Conservation (phyloP, 2,888 invertebrate species). For the Drosophila paramelanica region DNA sequence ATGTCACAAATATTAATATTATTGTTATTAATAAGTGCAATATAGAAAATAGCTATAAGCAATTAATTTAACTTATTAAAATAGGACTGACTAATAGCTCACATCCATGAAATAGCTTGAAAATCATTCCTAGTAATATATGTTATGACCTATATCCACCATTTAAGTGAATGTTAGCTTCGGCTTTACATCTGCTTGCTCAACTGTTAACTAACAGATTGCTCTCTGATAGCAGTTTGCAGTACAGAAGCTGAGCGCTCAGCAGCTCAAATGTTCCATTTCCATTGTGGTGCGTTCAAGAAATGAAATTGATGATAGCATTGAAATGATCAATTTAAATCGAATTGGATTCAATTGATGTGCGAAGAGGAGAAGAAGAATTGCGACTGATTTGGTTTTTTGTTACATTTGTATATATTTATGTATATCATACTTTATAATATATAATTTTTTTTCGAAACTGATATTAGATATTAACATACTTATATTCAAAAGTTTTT, state of each 20-base stretch:
- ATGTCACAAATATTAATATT: neutral
- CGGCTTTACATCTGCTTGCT: neutral
- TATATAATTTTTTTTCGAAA: too few relatives aligned
- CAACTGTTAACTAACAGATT: slow-evolving; percentile 24
- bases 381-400: neutral
- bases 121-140: neutral
- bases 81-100: neutral
- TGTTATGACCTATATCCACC: neutral
- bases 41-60: too few relatives aligned
- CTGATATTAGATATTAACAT: too few relatives aligned
- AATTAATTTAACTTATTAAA: too few relatives aligned
- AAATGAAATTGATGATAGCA: slow-evolving; percentile 17
- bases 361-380: slow-evolving; percentile 15
- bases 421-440: too few relatives aligned
- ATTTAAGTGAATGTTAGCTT: slow-evolving; percentile 5
- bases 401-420: neutral
- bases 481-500: neutral
- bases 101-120: too few relatives aligned
- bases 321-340: slow-evolving; percentile 51
- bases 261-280: slow-evolving; percentile 50
- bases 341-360: slow-evolving; percentile 60
- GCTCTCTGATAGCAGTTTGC: slow-evolving; percentile 17
- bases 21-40: too few relatives aligned
- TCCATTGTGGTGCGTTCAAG: slow-evolving; percentile 31
- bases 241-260: slow-evolving; percentile 24